Conservation (phyloP, 2,113 vertebrate species). For the Vanacampus margaritifer region DNA sequence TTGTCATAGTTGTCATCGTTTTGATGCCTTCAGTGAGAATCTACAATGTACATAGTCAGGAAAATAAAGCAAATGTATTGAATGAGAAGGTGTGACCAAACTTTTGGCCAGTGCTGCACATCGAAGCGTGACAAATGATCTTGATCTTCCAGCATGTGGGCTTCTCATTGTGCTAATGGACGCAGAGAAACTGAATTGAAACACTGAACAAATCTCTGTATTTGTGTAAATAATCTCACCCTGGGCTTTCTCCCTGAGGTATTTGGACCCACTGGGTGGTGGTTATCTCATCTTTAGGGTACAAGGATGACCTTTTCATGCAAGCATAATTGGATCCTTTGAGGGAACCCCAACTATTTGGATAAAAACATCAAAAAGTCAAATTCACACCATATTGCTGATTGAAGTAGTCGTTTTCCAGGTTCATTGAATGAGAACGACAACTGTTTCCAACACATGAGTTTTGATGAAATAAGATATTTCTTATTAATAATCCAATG, state of each 20-base stretch:
- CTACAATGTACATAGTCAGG: no score
- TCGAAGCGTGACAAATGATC: no score
- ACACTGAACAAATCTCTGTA: conserved; percentile 24
- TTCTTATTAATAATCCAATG: background rate
- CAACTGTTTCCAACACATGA: background rate
- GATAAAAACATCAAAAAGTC: background rate
- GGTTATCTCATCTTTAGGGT: background rate
- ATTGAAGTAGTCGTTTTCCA: background rate
- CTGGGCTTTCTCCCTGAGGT: background rate
- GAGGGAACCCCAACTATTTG: no score
- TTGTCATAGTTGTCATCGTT: no score
- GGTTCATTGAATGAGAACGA: background rate
- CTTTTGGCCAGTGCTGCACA: no score
- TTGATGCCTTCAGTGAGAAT: no score
- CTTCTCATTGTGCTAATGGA: background rate
- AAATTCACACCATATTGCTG: background rate
- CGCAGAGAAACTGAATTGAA: conserved; percentile 21
- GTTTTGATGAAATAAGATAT: background rate
- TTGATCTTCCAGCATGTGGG: background rate
- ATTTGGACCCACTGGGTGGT: background rate
- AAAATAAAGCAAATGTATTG: no score
- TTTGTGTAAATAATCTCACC: conserved; percentile 32
- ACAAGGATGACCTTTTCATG: no score
- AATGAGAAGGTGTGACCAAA: no score
- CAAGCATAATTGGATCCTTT: no score